Conservation (phyloP, 2,113 vertebrate species). For the Charadrius vociferus region DNA sequence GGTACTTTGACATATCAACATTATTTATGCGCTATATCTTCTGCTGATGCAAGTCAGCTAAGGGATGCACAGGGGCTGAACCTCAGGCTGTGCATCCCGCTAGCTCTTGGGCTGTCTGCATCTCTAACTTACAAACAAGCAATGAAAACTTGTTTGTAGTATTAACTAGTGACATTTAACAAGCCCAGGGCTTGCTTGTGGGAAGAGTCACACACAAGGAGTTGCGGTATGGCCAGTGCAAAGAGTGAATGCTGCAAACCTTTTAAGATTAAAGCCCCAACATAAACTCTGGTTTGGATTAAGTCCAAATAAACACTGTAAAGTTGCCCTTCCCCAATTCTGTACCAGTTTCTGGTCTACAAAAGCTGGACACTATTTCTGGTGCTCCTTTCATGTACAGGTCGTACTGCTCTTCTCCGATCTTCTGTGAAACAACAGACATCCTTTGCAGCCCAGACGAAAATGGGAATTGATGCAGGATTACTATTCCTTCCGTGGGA, state of each 20-base stretch:
- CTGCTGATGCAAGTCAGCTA: background rate
- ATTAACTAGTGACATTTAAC: background rate
- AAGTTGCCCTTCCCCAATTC: background rate
- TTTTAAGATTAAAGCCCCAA: background rate
- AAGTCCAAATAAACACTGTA: background rate
- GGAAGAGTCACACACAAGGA: background rate
- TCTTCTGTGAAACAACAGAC: slow-evolving; percentile 65
- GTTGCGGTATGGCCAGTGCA: background rate
- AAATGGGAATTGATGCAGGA: slow-evolving; percentile 75
- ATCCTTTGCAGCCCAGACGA: slow-evolving; percentile 76
- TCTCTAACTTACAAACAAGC: background rate
- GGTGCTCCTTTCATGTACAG: slow-evolving; percentile 75
- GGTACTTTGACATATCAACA: background rate
- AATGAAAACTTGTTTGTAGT: background rate
- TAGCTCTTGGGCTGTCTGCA: background rate
- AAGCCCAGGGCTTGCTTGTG: background rate
- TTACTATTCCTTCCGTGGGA: slow-evolving; percentile 28
- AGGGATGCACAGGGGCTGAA: background rate
- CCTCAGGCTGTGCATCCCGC: background rate
- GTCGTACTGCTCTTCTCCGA: background rate
- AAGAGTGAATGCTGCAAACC: background rate
- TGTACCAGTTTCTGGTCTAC: slow-evolving; percentile 64
- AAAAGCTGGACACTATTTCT: slow-evolving; percentile 68
- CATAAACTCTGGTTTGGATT: background rate
- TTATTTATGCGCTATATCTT: background rate